Evolutionary conservation across 1,140 invertebrate genomes (phyloP).

Genomic region (Paracyclopina nana): DNA sequence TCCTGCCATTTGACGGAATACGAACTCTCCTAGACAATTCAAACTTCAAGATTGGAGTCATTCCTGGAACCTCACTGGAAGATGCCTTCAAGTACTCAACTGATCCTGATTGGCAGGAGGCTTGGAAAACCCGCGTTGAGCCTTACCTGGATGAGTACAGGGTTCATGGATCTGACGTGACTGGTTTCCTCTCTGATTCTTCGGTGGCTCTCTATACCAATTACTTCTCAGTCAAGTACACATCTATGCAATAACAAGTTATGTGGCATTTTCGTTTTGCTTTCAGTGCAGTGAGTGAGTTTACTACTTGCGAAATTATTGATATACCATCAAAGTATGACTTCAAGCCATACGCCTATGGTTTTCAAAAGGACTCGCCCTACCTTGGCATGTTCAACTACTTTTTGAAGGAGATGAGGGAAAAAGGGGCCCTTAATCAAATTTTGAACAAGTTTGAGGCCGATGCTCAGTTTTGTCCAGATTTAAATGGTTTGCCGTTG

Average conservation of each 20-base stretch:
- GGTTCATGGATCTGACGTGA: no score
- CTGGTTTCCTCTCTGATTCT: no score
- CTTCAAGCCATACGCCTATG: not conserved
- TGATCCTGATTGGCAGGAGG: not conserved
- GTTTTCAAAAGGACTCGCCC: not conserved
- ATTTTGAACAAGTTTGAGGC: not conserved
- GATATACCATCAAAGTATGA: conserved; percentile 2
- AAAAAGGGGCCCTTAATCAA: not conserved
- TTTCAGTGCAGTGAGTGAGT: no score
- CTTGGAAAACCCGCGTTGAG: not conserved
- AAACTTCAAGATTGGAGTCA: not conserved
- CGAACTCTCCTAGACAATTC: not conserved
- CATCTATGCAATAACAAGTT: no score
- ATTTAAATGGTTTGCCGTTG: not conserved
- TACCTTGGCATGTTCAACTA: not conserved
- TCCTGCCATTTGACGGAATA: not conserved
- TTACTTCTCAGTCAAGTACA: no score
- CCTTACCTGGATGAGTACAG: not conserved
- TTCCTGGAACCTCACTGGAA: not conserved
- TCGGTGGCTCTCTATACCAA: no score
- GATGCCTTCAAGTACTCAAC: not conserved
- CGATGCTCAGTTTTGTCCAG: not conserved
- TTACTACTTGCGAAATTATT: not conserved
- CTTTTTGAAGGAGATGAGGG: not conserved
- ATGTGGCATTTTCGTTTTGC: no score